Evolutionary conservation across 2,113 vertebrate genomes (phyloP).

Genomic region (Antechinus stuartii): DNA sequence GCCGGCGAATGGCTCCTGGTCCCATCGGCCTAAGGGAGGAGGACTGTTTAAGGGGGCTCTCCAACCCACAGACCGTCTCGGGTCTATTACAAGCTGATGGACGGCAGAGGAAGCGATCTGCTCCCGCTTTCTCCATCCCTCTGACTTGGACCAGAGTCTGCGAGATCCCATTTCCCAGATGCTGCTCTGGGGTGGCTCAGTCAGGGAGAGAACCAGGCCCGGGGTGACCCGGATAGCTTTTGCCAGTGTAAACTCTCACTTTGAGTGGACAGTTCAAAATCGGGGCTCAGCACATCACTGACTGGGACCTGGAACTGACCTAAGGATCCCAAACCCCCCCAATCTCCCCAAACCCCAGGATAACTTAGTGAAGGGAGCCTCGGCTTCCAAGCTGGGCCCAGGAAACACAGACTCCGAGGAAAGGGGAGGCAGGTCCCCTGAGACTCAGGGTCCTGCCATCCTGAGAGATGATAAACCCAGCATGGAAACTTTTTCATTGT

Average conservation of each 20-base stretch:
- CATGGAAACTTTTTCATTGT: neutral
- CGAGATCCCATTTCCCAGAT: neutral
- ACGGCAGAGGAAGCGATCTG: neutral
- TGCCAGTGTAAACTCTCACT: neutral
- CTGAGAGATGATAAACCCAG: neutral
- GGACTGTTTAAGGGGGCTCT: neutral
- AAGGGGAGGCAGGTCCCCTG: neutral
- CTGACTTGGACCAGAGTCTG: neutral
- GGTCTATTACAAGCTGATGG: neutral
- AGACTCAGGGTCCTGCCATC: neutral
- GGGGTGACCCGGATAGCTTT: neutral
- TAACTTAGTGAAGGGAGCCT: neutral
- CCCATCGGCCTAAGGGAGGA: neutral
- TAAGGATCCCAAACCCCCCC: too few species aligned
- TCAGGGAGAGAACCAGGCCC: neutral
- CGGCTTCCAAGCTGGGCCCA: neutral
- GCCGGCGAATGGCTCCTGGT: neutral
- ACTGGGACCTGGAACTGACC: neutral
- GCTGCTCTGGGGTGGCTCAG: neutral
- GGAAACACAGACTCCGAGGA: neutral
- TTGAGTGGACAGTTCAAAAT: neutral
- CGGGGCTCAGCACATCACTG: neutral
- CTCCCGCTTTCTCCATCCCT: neutral
- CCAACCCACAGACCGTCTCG: neutral
- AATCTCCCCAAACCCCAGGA: neutral